Percentiles rank a stretch among this genome's conserved stretches.
These are phyloP conservation scores for Oryctes rhinoceros DNA, from an alignment of 1,140 invertebrate species.

Conservation along the genomic window DNA sequence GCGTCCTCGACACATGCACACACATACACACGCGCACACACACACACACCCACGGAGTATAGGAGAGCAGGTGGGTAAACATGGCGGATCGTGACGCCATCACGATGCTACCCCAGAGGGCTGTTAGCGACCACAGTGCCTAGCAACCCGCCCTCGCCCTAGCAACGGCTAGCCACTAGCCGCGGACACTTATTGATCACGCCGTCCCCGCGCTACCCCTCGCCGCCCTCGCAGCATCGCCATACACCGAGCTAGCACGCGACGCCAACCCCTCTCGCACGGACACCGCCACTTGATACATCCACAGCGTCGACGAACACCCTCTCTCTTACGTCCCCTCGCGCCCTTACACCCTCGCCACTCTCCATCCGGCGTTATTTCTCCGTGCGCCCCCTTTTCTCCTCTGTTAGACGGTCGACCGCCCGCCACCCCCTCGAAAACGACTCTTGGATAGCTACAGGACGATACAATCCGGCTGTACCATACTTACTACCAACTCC, in stretches of 20 bases:
- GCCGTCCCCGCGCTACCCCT: conserved; percentile 43
- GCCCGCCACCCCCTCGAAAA: background rate
- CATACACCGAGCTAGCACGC: conserved; percentile 39
- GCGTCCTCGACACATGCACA: conserved; percentile 43
- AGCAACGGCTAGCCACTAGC: conserved; percentile 63
- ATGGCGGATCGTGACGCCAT: conserved; percentile 61
- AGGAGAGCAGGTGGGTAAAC: conserved; percentile 59
- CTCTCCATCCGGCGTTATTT: conserved; percentile 13
- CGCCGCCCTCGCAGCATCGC: conserved; percentile 13
- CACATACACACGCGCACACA: conserved; percentile 53
- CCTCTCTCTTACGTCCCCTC: background rate
- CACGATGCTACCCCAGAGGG: conserved; percentile 60
- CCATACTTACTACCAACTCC: conserved; percentile 14
- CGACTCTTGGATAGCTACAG: conserved; percentile 13
- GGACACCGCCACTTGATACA: conserved; percentile 43
- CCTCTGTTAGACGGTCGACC: conserved; percentile 23
- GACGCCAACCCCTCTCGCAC: conserved; percentile 41
- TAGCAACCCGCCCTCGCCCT: conserved; percentile 63
- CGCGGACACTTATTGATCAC: conserved; percentile 63
- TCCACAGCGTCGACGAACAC: conserved; percentile 35
- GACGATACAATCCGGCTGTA: conserved; percentile 22
- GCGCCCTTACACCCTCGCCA: conserved; percentile 28
- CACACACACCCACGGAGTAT: background rate
- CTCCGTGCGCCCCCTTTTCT: conserved; percentile 38
- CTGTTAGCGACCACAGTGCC: conserved; percentile 63